phyloP scores from a whole-genome alignment of 2,797 vertebrate genomes.

The Pipistrellus nathusii region DNA sequence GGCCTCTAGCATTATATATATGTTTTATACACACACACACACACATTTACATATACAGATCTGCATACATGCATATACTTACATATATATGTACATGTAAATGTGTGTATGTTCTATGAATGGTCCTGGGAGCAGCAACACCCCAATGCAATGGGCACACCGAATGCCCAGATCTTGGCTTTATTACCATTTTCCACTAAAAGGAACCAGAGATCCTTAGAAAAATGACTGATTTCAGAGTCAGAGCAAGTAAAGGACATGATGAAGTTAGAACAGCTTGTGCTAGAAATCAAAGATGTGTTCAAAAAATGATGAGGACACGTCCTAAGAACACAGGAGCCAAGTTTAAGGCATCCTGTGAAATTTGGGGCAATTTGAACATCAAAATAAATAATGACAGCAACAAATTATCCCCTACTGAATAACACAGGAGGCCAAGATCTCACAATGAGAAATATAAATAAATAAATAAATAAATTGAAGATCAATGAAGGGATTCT shows the following conservation, averaged over 20 bases:
- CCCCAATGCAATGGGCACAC: neutral
- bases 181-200: conserved; percentile 63
- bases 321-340: conserved; percentile 7
- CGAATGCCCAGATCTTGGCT: conserved; percentile 36
- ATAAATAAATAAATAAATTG: neutral
- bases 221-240: conserved; percentile 71
- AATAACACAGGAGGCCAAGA: conserved; percentile 12
- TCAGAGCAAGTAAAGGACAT: conserved; percentile 68
- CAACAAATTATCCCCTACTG: neutral
- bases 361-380: conserved; percentile 49
- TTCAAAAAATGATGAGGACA: conserved; percentile 67
- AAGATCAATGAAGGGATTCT: neutral
- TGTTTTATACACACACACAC: too few species aligned
- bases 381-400: conserved; percentile 53
- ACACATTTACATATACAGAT: too few species aligned
- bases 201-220: conserved; percentile 59
- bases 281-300: conserved; percentile 63
- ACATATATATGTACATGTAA: neutral
- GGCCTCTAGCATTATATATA: too few species aligned
- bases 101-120: neutral
- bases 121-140: neutral
- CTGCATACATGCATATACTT: too few species aligned
- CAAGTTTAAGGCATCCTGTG: conserved; percentile 18
- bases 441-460: neutral
- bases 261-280: conserved; percentile 72